A percentile compares a stretch with the other conserved stretches of the same genome.
phyloP scores from a whole-genome alignment of 1,140 invertebrate species.

The Brachionus calyciflorus region DNA sequence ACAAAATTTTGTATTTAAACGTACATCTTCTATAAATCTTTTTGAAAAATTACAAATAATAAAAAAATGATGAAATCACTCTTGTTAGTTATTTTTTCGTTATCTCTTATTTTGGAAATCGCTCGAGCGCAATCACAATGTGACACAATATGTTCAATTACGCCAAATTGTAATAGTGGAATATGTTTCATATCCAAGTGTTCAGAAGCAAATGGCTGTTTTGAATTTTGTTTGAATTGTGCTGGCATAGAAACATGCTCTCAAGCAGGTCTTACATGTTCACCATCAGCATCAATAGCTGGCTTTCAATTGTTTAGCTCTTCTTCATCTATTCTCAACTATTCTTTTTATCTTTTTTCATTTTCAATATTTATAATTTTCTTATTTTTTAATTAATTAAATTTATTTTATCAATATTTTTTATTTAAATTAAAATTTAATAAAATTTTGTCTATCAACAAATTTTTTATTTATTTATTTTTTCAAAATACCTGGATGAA shows the following conservation, averaged over 20 bases:
- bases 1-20: too few relatives aligned
- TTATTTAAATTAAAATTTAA: too few relatives aligned
- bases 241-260: slow-evolving; percentile 16
- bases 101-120: background rate
- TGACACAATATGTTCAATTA: slow-evolving; percentile 41
- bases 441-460: too few relatives aligned
- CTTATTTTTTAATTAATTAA: slow-evolving; percentile 1
- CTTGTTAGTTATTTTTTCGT: background rate
- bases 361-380: background rate
- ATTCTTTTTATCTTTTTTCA: background rate
- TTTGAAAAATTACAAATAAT: background rate
- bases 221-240: slow-evolving; percentile 17
- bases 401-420: background rate
- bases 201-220: slow-evolving; percentile 8
- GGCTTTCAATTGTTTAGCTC: slow-evolving; percentile 8
- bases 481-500: too few relatives aligned
- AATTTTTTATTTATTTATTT: too few relatives aligned
- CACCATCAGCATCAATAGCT: slow-evolving; percentile 10
- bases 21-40: too few relatives aligned
- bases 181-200: slow-evolving; percentile 25
- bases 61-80: background rate
- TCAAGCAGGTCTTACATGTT: background rate
- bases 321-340: background rate
- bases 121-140: background rate
- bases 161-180: slow-evolving; percentile 15